Conservation (phyloP, 2,797 vertebrate species). For the Gymnodraco acuticeps region DNA sequence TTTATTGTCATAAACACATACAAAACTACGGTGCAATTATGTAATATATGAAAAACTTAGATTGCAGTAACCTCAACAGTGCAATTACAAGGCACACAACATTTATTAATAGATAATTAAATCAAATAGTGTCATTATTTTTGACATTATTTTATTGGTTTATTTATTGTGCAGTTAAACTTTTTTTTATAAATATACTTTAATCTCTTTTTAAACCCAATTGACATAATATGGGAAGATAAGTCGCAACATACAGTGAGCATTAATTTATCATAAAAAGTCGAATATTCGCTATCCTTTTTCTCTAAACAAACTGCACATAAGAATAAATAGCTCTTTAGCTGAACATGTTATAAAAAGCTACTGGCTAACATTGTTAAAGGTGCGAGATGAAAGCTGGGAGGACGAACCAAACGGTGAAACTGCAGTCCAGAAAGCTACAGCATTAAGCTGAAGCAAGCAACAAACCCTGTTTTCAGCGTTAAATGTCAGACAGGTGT, state of each 20-base stretch:
- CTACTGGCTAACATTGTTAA: neutral
- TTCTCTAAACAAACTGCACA: neutral
- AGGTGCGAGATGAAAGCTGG: neutral
- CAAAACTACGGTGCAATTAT: no score
- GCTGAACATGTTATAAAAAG: neutral
- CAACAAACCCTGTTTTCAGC: neutral
- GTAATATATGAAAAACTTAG: no score
- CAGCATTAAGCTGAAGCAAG: neutral
- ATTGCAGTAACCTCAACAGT: no score
- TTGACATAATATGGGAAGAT: neutral
- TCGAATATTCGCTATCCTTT: neutral
- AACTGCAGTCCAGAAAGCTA: neutral
- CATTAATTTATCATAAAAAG: no score
- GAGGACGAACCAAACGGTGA: neutral
- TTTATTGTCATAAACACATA: no score
- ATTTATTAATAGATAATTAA: no score
- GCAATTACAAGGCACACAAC: no score
- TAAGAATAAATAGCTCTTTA: neutral
- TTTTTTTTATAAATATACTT: neutral
- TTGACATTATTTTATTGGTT: neutral
- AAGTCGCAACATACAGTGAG: neutral
- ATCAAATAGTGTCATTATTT: neutral
- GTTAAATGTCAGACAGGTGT: slow-evolving; percentile 11
- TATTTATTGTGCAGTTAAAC: neutral
- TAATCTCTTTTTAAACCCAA: no score